These are phyloP conservation scores for Brachionus koreanus DNA, from an alignment of 1,140 invertebrate genomes.

Conservation along the genomic window DNA sequence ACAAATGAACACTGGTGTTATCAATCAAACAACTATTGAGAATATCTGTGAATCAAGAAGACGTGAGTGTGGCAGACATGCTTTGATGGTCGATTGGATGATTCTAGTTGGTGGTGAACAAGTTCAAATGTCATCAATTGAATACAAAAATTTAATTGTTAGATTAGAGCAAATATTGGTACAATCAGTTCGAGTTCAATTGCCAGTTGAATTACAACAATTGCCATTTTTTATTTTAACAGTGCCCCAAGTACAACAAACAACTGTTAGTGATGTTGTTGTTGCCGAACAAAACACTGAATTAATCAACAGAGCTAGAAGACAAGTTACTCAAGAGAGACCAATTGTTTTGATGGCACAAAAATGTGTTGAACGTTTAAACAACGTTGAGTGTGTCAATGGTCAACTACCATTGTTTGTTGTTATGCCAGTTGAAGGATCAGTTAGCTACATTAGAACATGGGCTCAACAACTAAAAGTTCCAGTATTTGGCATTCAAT, in stretches of 20 bases:
- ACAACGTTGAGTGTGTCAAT: constrained; percentile 2
- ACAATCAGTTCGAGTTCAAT: not conserved
- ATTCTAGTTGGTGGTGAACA: not conserved
- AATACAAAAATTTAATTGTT: not conserved
- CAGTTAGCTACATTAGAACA: not conserved
- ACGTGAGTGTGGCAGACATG: not conserved
- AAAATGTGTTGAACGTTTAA: not conserved
- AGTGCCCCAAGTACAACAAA: not conserved
- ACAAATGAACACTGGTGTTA: not conserved
- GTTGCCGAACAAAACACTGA: not conserved
- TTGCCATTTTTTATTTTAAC: not conserved
- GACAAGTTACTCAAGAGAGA: constrained; percentile 7
- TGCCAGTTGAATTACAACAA: constrained; percentile 15
- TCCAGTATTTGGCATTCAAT: constrained; percentile 1
- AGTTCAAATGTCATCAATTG: not conserved
- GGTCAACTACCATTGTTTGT: constrained; percentile 33
- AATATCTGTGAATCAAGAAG: not conserved
- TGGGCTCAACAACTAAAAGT: constrained; percentile 26
- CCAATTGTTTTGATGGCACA: not conserved
- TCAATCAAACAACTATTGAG: not conserved
- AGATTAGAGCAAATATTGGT: not conserved
- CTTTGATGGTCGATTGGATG: not conserved
- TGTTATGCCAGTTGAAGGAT: constrained; percentile 12
- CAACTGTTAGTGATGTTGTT: too few relatives aligned
- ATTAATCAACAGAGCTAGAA: not conserved